A percentile compares a stretch with the other conserved stretches of the same genome.
Evolutionary conservation across 2,113 vertebrate genomes (phyloP).

Genomic region (Zosterops hypoxanthus): DNA sequence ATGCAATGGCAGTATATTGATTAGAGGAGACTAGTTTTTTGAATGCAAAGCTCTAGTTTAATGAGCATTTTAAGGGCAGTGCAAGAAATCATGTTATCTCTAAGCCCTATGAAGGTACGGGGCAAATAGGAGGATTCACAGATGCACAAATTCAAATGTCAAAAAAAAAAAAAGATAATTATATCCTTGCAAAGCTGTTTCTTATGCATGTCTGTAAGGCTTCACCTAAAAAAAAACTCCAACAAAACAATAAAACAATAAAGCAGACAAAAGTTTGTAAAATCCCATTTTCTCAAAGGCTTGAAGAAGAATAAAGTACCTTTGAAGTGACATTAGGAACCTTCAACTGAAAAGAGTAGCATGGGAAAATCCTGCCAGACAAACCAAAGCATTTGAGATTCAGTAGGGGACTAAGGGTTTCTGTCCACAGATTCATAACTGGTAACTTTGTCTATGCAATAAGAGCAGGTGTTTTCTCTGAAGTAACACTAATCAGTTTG

Average conservation of each 20-base stretch:
- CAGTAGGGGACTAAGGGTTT: background rate
- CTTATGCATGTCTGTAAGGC: background rate
- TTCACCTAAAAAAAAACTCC: background rate
- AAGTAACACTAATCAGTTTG: background rate
- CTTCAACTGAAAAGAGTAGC: background rate
- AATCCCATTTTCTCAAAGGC: background rate
- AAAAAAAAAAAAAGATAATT: background rate
- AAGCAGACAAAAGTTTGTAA: background rate
- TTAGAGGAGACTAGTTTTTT: background rate
- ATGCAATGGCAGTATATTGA: background rate
- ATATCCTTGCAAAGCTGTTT: background rate
- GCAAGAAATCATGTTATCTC: background rate
- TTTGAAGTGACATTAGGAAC: background rate
- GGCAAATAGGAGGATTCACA: background rate
- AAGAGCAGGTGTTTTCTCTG: background rate
- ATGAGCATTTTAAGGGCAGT: background rate
- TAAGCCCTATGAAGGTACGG: background rate
- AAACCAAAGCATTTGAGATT: background rate
- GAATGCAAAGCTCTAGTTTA: background rate
- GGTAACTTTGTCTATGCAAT: background rate
- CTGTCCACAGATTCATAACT: background rate
- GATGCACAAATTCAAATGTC: background rate
- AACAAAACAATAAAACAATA: background rate
- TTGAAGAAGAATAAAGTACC: background rate
- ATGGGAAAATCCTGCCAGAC: background rate